Evolutionary conservation across 1,140 invertebrate species (phyloP).

Genomic region (Drosophila pectinifera): DNA sequence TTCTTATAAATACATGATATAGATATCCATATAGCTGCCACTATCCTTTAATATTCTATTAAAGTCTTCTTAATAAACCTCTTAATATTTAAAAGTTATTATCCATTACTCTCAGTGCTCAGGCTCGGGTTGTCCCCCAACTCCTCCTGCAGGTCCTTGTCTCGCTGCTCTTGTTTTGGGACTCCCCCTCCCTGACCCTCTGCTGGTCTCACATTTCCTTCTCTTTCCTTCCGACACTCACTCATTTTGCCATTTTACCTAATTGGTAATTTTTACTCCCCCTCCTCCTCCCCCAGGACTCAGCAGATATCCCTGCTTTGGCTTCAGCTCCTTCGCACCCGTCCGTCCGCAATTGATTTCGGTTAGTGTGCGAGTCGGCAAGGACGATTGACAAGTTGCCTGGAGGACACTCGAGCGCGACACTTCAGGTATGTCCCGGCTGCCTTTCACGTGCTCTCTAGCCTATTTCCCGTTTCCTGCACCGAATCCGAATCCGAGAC

Average conservation of each 20-base stretch:
- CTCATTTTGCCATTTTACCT: conserved; percentile 79
- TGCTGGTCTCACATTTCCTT: conserved; percentile 14
- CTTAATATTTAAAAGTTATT: not conserved
- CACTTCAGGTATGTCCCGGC: conserved; percentile 67
- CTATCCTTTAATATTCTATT: not conserved
- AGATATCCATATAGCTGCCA: too few relatives aligned
- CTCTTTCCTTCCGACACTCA: conserved; percentile 48
- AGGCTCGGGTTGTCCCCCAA: not conserved
- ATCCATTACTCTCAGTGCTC: conserved; percentile 1
- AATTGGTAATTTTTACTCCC: conserved; percentile 75
- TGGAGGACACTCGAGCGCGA: conserved; percentile 56
- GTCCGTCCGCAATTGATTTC: conserved; percentile 74
- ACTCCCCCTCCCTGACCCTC: not conserved
- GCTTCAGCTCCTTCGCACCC: conserved; percentile 6
- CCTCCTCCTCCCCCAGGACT: conserved; percentile 14
- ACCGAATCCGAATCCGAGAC: conserved; percentile 19
- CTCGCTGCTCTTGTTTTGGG: not conserved
- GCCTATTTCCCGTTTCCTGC: conserved; percentile 69
- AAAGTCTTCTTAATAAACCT: not conserved
- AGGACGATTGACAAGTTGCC: conserved; percentile 71
- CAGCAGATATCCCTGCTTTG: conserved; percentile 18
- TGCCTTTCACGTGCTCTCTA: conserved; percentile 75
- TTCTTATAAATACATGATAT: too few relatives aligned
- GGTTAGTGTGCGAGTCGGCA: conserved; percentile 66
- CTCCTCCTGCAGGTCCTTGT: conserved; percentile 6